Evolutionary conservation across 2,888 invertebrate species (phyloP), one percentile per base, ranked within the genome.

Genomic region (Melieria omissa): DNA sequence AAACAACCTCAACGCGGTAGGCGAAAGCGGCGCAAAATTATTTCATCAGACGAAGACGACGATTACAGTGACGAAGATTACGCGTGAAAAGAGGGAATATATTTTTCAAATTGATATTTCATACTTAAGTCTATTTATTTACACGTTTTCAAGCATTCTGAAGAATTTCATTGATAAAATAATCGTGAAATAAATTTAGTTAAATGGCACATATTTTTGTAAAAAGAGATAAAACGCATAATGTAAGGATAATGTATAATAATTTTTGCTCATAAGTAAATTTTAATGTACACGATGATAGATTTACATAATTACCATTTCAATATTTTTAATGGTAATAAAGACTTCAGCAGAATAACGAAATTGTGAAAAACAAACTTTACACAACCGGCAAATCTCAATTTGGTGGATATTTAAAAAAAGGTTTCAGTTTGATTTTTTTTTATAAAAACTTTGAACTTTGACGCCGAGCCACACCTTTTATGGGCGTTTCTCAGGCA

Each of bases 61-160:
- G 90, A 92, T 85, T 90, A 87, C 84, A 92, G 92, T 88, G 92
- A 92, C 84, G 83, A 83, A 72, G 86, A 86, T 72, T 89, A 89
- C 78, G 78, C 78, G 76, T 82, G 77, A 81, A 70, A 71, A 60
- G 12, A 10, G 57, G 42, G 4, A 61, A 12, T 61, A 29, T 29
- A 29, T 29, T 29, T 29, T 61, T 10, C 8, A 44, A 29, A 61
- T 42, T 61, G 29, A 29, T 16, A 16, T 58, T 58, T 52, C n/a
- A 52, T 52, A 52, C 14, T 52, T 52, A 52, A 52, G 52, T 52
- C 14, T n/a, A n/a, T 52, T 52, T 52, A 52, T 52, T 52, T 52
- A 52, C 14, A 52, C 9, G 14, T n/a, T 14, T 52, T 52, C 12
- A 52, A 8, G 9, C 14, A n/a, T 52, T 52, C 14, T 9, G 10